Percentiles rank a stretch among this genome's conserved stretches.
phyloP scores from a whole-genome alignment of 2,113 vertebrate genomes.

The Ptilonorhynchus violaceus region DNA sequence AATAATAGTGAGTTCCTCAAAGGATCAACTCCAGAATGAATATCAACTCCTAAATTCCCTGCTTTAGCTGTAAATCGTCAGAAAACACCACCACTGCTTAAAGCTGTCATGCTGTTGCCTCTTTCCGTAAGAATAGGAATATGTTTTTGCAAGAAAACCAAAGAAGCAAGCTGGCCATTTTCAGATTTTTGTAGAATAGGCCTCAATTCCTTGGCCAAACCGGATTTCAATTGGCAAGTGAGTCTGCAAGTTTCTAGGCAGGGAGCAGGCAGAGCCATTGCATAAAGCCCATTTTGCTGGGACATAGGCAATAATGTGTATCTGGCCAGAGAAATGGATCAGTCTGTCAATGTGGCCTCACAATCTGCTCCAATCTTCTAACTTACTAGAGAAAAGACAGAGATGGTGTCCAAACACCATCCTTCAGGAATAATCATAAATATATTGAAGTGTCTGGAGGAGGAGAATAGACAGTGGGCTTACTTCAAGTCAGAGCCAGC shows the following conservation, averaged over 20 bases:
- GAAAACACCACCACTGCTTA: not conserved
- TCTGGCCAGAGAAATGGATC: not conserved
- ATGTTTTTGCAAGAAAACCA: not conserved
- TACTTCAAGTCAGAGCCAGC: not conserved
- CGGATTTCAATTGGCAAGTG: not conserved
- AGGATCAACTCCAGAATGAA: not conserved
- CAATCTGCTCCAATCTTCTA: not conserved
- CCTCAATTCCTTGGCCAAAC: not conserved
- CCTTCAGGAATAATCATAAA: not conserved
- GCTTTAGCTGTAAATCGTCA: not conserved
- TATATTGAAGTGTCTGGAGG: not conserved
- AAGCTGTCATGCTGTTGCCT: not conserved
- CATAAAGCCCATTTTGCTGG: not conserved
- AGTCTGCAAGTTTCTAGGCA: not conserved
- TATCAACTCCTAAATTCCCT: not conserved
- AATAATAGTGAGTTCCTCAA: not conserved
- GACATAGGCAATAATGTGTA: not conserved
- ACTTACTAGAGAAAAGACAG: not conserved
- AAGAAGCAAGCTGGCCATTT: not conserved
- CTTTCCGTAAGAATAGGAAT: not conserved
- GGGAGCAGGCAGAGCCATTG: not conserved
- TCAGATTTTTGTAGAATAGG: not conserved
- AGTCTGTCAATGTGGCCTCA: not conserved
- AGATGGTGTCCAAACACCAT: not conserved
- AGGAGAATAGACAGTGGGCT: not conserved